Evolutionary conservation across 2,797 vertebrate species (phyloP), one percentile per base, ranked within the genome.

Genomic region (Danio choprae): DNA sequence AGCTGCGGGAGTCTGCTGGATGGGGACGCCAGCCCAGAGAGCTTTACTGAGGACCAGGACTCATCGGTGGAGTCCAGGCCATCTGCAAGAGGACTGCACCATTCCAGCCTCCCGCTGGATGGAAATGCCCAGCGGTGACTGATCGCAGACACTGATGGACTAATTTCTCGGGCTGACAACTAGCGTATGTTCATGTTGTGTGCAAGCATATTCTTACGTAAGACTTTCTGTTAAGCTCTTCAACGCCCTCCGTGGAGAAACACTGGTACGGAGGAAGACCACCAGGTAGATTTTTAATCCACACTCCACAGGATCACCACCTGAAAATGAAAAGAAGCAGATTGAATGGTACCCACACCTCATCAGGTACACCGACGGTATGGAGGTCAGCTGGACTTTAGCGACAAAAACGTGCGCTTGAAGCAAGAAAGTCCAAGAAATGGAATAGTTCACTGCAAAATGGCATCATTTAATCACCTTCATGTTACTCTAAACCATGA

Each of bases 41-140:
- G 95, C 91, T 95, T 94, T 87, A 93, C 92, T 0, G 95, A 96
- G 65, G 95, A 96, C 80, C 94, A 93, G 0, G 94, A 94, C 68
- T 85, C 92, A 6, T 84, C 91, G 6, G 88, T 93, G 86, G 93
- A 95, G 16, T 85, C 92, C 68, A 94, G 94, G 87, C 74, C 87
- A 2, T 91, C 94, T 78, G 68, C 90, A 0, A 90, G 89, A 70
- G 82, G 85, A 81, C 90, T 95, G 80, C 94, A 94, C 68, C 92
- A 94, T 1, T 82, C 93, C 77, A 88, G 75, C 22, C 90, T 94
- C 78, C 92, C 93, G 0, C 87, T 95, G 4, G 94, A 95, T 70
- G 92, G 89, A 86, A 90, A 72, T 0, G 87, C 91, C 3, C 94
- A 95, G 80, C 95, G 94, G 88, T 96, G 95, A 96, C 93, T 74